phyloP scores from a whole-genome alignment of 2,797 vertebrate species.

The Dendrocincla tyrannina region DNA sequence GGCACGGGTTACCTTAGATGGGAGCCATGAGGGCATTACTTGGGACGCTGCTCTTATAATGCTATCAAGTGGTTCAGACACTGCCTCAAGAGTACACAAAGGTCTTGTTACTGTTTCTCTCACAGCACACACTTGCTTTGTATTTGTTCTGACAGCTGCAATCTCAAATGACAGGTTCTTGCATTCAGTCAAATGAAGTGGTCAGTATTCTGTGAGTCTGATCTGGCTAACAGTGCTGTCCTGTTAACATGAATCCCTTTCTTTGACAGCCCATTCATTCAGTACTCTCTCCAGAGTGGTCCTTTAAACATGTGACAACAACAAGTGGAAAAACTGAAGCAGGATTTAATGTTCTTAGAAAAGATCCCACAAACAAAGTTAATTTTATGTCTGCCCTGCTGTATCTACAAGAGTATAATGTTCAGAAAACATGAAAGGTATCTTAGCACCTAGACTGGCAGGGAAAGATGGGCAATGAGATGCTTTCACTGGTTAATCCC shows the following conservation, averaged over 20 bases:
- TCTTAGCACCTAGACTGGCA: not conserved
- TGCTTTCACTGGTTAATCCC: conserved; percentile 6
- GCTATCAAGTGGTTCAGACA: not conserved
- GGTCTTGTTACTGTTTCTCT: not conserved
- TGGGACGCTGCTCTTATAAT: accelerated
- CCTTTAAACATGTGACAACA: not conserved
- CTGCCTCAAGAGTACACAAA: not conserved
- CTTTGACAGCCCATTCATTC: not conserved
- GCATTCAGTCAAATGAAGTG: not conserved
- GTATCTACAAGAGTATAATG: not conserved
- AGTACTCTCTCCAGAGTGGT: not conserved
- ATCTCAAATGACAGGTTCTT: not conserved
- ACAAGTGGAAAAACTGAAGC: not conserved
- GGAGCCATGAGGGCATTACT: not conserved
- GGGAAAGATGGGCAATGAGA: not conserved
- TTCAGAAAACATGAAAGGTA: not conserved
- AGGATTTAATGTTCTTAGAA: not conserved
- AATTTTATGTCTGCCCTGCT: not conserved
- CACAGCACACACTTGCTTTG: not conserved
- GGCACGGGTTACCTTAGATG: not conserved
- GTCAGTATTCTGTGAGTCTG: accelerated
- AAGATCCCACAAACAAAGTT: not conserved
- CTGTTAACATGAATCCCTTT: not conserved
- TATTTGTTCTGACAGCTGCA: not conserved
- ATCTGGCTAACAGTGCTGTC: not conserved